Evolutionary conservation across 2,113 vertebrate species (phyloP).

Genomic region (Recurvirostra avosetta): DNA sequence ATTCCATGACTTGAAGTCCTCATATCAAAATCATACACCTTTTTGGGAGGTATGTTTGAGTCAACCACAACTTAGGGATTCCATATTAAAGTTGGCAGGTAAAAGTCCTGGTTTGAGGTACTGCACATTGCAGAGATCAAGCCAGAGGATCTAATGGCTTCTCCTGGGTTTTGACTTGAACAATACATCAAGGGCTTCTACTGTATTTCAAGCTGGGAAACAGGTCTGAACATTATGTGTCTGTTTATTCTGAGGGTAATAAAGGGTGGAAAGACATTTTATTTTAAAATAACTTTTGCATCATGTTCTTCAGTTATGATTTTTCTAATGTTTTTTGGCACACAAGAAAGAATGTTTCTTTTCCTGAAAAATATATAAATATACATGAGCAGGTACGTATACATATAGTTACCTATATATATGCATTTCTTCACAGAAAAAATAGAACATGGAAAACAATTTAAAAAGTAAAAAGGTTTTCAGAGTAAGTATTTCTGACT

Average conservation of each 20-base stretch:
- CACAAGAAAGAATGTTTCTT: not conserved
- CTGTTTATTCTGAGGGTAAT: not conserved
- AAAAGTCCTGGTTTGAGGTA: not conserved
- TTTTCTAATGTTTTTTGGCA: not conserved
- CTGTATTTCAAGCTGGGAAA: not conserved
- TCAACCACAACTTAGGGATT: not conserved
- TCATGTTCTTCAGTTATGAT: not conserved
- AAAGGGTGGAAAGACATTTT: not conserved
- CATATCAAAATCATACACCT: not conserved
- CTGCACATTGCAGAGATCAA: not conserved
- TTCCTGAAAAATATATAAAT: not conserved
- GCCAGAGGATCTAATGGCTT: not conserved
- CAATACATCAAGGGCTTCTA: accelerated
- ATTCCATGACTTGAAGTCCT: not conserved
- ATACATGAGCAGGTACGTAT: accelerated
- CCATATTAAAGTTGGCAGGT: not conserved
- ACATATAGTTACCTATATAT: not conserved
- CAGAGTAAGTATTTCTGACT: not conserved
- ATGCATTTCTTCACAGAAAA: not conserved
- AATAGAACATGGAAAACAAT: not conserved
- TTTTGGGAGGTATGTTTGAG: not conserved
- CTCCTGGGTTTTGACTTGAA: not conserved
- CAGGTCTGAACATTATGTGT: not conserved
- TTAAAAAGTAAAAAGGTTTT: not conserved
- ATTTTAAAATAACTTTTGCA: not conserved